These are phyloP conservation scores for Lissocephala sabroskyi DNA, from an alignment of 2,888 invertebrate genomes.

Conservation along the genomic window DNA sequence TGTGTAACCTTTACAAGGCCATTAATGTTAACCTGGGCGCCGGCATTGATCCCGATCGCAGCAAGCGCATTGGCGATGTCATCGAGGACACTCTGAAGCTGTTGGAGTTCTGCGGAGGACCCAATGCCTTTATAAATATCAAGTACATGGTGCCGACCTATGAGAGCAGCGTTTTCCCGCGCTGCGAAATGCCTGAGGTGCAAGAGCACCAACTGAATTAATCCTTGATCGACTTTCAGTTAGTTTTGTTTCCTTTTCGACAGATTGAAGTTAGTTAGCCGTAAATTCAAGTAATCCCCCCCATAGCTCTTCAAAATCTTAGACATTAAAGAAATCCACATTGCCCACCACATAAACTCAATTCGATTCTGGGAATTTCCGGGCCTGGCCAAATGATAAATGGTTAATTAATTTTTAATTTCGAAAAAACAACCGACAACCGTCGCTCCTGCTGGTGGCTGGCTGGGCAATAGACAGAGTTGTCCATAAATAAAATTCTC, in stretches of 20 bases:
- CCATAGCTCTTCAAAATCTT: too few species aligned
- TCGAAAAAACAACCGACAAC: slow-evolving; percentile 32
- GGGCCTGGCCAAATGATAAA: slow-evolving; percentile 51
- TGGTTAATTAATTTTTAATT: slow-evolving; percentile 64
- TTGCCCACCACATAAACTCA: too few species aligned
- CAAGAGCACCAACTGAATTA: too few species aligned
- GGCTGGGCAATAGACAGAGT: slow-evolving; percentile 25
- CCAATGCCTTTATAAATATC: slow-evolving; percentile 97
- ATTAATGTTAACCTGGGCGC: slow-evolving; percentile 84
- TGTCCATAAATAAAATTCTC: slow-evolving; percentile 59
- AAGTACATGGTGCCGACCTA: slow-evolving; percentile 99
- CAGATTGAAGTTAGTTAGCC: too few species aligned
- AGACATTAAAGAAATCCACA: too few species aligned
- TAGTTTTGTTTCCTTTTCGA: too few species aligned
- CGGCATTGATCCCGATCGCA: slow-evolving; percentile 88
- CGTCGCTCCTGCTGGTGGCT: slow-evolving; percentile 3
- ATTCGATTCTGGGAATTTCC: too few species aligned
- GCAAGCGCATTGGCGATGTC: slow-evolving; percentile 90
- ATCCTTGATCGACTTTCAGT: too few species aligned
- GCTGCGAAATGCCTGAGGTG: slow-evolving; percentile 28
- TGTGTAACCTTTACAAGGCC: slow-evolving; percentile 85
- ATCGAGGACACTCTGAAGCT: slow-evolving; percentile 94
- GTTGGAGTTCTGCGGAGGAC: slow-evolving; percentile 92
- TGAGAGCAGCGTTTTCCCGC: slow-evolving; percentile 81
- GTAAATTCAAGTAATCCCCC: too few species aligned